phyloP scores from a whole-genome alignment of 2,797 vertebrate genomes.

The Echiichthys vipera region DNA sequence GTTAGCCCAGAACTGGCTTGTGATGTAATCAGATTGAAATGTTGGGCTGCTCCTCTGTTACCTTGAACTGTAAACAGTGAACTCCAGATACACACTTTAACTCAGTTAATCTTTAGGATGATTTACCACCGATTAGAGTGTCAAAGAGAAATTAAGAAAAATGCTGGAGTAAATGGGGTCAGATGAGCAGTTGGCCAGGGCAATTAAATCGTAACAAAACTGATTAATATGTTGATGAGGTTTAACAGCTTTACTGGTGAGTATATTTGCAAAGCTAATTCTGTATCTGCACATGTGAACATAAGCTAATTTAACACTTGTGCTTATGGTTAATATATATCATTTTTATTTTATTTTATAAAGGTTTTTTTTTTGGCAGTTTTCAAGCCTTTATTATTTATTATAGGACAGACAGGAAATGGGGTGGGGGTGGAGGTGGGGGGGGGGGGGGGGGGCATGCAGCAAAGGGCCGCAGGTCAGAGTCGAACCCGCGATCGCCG shows the following conservation, averaged over 20 bases:
- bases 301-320: not conserved
- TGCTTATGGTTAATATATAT: too few species aligned
- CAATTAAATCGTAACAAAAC: not conserved
- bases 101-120: conserved; percentile 24
- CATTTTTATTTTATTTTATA: too few species aligned
- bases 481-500: too few species aligned
- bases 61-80: conserved; percentile 12
- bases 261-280: not conserved
- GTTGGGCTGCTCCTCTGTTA: conserved; percentile 1
- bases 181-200: not conserved
- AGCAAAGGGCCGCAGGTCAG: too few species aligned
- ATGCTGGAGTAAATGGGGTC: conserved; percentile 10
- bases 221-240: not conserved
- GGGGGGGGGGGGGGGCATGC: too few species aligned
- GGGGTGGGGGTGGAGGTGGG: too few species aligned
- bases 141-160: conserved; percentile 17
- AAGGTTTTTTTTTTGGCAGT: too few species aligned
- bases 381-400: too few species aligned
- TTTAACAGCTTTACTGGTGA: not conserved
- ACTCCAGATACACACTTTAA: conserved; percentile 31
- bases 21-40: conserved; percentile 20
- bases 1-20: not conserved
- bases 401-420: too few species aligned
- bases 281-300: not conserved
- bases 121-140: conserved; percentile 27